Evolutionary conservation across 2,797 vertebrate genomes (phyloP).

Genomic region (Spheniscus humboldti): DNA sequence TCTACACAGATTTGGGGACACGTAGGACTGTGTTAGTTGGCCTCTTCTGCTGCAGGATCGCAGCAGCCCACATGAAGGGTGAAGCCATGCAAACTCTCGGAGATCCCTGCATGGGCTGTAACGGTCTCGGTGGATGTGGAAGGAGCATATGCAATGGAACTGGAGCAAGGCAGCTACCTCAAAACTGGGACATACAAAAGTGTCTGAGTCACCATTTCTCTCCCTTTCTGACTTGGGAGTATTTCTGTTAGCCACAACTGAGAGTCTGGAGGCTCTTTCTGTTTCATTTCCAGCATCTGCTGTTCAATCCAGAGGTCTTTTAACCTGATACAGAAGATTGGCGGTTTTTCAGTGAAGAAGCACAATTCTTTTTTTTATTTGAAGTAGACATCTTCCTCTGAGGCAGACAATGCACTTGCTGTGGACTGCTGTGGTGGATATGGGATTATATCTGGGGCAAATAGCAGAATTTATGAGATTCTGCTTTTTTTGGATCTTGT

Average conservation of each 20-base stretch:
- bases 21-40: not conserved
- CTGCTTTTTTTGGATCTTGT: not conserved
- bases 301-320: not conserved
- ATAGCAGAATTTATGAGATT: not conserved
- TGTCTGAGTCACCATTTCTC: not conserved
- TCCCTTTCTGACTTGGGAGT: not conserved
- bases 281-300: not conserved
- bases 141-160: not conserved
- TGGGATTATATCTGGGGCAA: not conserved
- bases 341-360: not conserved
- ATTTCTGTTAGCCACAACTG: not conserved
- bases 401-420: not conserved
- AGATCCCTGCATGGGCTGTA: not conserved
- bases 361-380: not conserved
- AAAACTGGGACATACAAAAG: not conserved
- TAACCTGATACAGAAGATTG: not conserved
- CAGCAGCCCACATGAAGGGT: not conserved
- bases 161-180: not conserved
- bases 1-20: rapidly evolving
- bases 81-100: not conserved
- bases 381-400: not conserved
- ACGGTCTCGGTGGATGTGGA: not conserved
- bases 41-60: not conserved
- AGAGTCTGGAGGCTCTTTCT: not conserved
- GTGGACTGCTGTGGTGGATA: not conserved